Base-by-base conservation (phyloP, 2,888 invertebrate species). In the Temnothorax unifasciatus region DNA sequence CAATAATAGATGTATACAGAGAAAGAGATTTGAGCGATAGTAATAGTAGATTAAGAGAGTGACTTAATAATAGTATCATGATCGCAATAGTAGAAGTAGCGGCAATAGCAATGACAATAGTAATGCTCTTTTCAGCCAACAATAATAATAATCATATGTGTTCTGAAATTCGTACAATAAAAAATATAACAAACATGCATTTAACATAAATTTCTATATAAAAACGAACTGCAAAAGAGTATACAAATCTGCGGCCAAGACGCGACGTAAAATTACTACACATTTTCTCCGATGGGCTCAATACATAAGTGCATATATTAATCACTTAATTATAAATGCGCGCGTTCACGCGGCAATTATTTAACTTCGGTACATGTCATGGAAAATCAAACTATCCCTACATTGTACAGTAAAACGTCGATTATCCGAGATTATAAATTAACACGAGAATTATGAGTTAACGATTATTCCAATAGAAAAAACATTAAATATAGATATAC, bases 1-100 rank as follows among this genome's bases (percentile, higher is more conserved):
- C 83, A 63, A 77, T 52, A 85, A 84, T 66, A 79, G 50, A 47
- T 82, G 68, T 54, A 52, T 50, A 76, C 64, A 64, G 63, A 74
- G 61, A 61, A 74, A 29, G 29, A 29, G 61, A 75, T 73, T 61
- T 75, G 59, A 61, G 57, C 73, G 25, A 66, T 71, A 79, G 74
- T 85, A 82, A 86, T 87, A 90, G 82, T 88, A 81, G 83, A 82
- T 86, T 85, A 81, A 87, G 57, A 86, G 66, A 85, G 64, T 74
- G 87, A 85, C 50, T 86, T 85, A 86, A 61, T 83, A 75, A 84
- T 85, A 76, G 69, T 77, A 76, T 47, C 54, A 75, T 41, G 64
- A 86, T 88, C 68, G 83, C 83, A 87, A 85, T 85, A 64, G 63
- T 82, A 82, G 79, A 85, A 88, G 76, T 83, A 87, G 85, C 76